These are phyloP conservation scores for Porites rus DNA, from an alignment of 92 coral and sea anemone species.

Conservation along the genomic window DNA sequence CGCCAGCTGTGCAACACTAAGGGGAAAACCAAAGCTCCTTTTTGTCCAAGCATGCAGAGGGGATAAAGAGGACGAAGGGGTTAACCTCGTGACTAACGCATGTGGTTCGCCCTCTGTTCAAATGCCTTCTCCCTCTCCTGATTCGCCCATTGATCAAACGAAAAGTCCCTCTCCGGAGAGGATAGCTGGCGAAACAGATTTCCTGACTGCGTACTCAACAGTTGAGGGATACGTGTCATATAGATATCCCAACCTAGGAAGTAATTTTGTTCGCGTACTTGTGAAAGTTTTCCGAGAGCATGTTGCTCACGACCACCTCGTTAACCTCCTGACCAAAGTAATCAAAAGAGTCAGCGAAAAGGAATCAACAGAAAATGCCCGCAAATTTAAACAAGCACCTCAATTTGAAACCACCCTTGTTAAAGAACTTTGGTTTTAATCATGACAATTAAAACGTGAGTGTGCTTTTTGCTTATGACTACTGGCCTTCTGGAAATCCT, in stretches of 20 bases:
- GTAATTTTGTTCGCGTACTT: not conserved
- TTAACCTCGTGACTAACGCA: not conserved
- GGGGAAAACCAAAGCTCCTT: constrained; percentile 80
- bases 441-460: not conserved
- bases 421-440: not conserved
- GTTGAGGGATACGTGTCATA: not conserved
- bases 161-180: not conserved
- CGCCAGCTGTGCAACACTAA: constrained; percentile 47
- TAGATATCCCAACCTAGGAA: not conserved
- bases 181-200: not conserved
- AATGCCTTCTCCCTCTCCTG: not conserved
- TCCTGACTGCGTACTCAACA: not conserved
- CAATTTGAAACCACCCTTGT: not conserved
- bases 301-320: not conserved
- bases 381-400: not conserved
- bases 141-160: not conserved
- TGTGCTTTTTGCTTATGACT: no score
- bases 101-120: not conserved
- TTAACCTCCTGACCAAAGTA: not conserved
- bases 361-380: not conserved
- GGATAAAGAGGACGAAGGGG: constrained; percentile 24
- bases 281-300: not conserved
- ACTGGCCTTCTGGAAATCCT: no score
- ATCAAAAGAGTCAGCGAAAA: not conserved
- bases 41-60: constrained; percentile 94